A percentile compares a stretch with the other conserved stretches of the same genome.
These are phyloP conservation scores for Halichondria panicea DNA, from an alignment of 37 sponge, comb jelly and placozoan genomes.

Conservation along the genomic window DNA sequence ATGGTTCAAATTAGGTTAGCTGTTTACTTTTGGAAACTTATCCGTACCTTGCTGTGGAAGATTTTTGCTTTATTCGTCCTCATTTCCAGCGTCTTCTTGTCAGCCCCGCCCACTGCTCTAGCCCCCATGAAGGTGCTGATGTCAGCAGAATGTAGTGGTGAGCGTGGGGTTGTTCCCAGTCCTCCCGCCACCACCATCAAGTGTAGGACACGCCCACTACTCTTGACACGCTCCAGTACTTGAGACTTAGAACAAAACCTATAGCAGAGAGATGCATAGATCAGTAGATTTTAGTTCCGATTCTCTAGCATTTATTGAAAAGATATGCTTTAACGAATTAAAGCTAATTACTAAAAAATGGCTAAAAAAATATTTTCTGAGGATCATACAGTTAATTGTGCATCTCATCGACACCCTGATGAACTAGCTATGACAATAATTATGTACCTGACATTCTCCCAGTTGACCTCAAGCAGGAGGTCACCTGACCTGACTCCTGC, in stretches of 20 bases:
- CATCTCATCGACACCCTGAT: too few species aligned
- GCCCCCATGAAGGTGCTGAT: too few species aligned
- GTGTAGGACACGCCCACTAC: slow-evolving; percentile 6
- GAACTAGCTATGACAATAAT: too few species aligned
- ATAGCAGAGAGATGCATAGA: too few species aligned
- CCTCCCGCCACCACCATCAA: slow-evolving; percentile 71
- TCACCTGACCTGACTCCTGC: slow-evolving; percentile 89
- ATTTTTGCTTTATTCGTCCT: slow-evolving; percentile 54
- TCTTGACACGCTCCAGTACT: slow-evolving; percentile 57
- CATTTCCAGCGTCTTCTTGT: slow-evolving; percentile 2
- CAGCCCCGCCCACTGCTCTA: not conserved
- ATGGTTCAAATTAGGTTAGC: too few species aligned
- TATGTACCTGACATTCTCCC: slow-evolving; percentile 10
- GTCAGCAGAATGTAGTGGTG: not conserved
- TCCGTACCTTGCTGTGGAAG: slow-evolving; percentile 75
- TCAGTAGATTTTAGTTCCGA: too few species aligned
- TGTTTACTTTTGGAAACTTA: too few species aligned
- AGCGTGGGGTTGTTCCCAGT: slow-evolving; percentile 8
- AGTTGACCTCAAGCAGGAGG: slow-evolving; percentile 74
- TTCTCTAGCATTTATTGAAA: too few species aligned
- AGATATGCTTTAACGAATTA: too few species aligned
- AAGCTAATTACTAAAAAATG: not conserved
- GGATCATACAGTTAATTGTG: too few species aligned
- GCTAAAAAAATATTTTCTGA: not conserved
- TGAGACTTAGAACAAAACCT: slow-evolving; percentile 55